Base-by-base conservation (phyloP, 2,888 invertebrate species). In the Cosmopolites sordidus region DNA sequence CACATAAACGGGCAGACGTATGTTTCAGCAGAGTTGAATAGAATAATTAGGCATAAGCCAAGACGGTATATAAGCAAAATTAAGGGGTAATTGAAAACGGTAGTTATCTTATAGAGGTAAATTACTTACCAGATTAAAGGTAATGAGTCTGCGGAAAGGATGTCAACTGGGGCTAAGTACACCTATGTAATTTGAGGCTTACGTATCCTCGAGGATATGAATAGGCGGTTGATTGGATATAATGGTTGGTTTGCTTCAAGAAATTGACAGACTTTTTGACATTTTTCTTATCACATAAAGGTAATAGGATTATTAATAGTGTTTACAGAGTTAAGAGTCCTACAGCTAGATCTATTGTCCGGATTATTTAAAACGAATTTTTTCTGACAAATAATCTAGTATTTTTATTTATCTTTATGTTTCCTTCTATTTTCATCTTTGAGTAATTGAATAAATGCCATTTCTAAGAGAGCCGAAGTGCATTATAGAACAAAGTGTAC, bases 81-180 rank as follows among this genome's bases (percentile, higher is more conserved):
- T 69, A 69, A 66, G 66, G 60, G 62, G 64, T 67, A 67, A 68
- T 67, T 69, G 69, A 67, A 67, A 67, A 64, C 66, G 66, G 66
- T 65, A 67, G 69, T 71, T 70, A 70, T 66, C 69, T 69, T 68
- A 68, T 68, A 65, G 66, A 69, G 67, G 69, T 69, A 66, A 71
- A 69, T 70, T 69, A 70, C 65, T 64, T 64, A 56, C 53, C 55
- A 60, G 60, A 59, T 56, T 56, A 52, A 45, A 58, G 54, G 56
- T 58, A 60, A 59, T 58, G 59, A 53, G 57, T 47, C 58, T 55
- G 56, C 30, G 47, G 51, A 48, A 42, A 51, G 22, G 50, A 50
- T 47, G 46, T 46, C 50, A 43, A 43, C 46, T 42, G 30, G 48
- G 46, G 52, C 43, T 49, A 56, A 56, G 47, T 56, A 56, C 52